A percentile compares a stretch with the other conserved stretches of the same genome.
Evolutionary conservation across 2,113 vertebrate genomes (phyloP).

Genomic region (Vidua chalybeata): DNA sequence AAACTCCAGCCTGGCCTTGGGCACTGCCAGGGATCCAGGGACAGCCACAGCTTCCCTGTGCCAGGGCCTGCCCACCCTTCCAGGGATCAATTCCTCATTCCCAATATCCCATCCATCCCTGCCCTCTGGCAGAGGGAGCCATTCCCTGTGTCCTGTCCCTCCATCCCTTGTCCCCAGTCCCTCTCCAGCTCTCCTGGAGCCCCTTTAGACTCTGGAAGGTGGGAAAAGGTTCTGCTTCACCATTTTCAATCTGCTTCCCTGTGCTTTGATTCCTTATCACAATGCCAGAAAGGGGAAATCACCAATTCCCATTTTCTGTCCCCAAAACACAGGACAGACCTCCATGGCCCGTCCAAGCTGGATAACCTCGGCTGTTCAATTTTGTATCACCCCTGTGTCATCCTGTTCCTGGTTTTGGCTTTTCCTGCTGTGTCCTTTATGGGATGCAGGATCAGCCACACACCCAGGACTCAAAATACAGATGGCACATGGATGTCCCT

Average conservation of each 20-base stretch:
- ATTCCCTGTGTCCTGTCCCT: neutral
- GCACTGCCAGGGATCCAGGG: neutral
- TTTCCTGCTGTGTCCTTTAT: neutral
- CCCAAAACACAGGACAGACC: neutral
- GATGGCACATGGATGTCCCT: accelerated
- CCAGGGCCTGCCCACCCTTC: neutral
- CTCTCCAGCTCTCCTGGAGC: neutral
- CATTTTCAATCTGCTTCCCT: neutral
- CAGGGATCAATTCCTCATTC: neutral
- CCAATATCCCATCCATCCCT: neutral
- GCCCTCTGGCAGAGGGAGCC: neutral
- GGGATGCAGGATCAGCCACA: neutral
- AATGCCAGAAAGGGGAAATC: neutral
- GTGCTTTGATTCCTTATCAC: neutral
- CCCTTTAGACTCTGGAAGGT: neutral
- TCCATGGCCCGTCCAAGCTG: neutral
- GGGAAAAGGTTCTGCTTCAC: neutral
- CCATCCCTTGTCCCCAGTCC: neutral
- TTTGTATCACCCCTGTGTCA: neutral
- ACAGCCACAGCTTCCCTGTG: neutral
- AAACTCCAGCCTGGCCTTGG: neutral
- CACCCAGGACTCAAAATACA: neutral
- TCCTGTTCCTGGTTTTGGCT: neutral
- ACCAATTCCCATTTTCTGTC: neutral
- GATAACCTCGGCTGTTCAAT: neutral